Evolutionary conservation across 2,888 invertebrate species (phyloP), one percentile per base, ranked within the genome.

Genomic region (Napeogenes inachia): DNA sequence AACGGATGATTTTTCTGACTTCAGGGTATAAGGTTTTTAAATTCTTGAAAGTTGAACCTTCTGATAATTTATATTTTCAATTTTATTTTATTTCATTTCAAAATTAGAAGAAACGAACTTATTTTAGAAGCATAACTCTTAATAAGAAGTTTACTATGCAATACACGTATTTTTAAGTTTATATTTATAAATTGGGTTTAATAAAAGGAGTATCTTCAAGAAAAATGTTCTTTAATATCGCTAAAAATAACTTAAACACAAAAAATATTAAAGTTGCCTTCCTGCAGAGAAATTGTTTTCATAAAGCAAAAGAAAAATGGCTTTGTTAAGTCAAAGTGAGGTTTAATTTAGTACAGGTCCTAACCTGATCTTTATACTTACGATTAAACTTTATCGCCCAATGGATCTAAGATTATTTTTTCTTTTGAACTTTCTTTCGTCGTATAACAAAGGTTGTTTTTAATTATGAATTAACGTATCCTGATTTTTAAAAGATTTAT

Each of bases 231-330:
- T 21, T n/a, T 2, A 47, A 5, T 47, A 47, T 47, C 13, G 4
- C 50, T 30, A 50, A 8, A 50, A 50, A 10, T 10, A 10, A 50
- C 50, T 12, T 64, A 64, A 62, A 64, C 53, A 53, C 45, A 50
- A 61, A 57, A 61, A 59, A 59, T 81, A 78, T 80, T 79, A 80
- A 78, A 78, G 76, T 72, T 74, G 73, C 76, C 75, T 76, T 77
- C 72, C 69, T 66, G 65, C 71, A 54, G 63, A 75, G 78, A 79
- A 75, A 82, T 76, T 75, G 76, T 77, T 64, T 64, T 79, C 75
- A 72, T 75, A 78, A 67, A 62, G 60, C 77, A 74, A 74, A 77
- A 75, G 69, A 70, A 71, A 73, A 70, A 65, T 68, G 66, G 66
- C 67, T 71, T 77, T 73, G 76, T 74, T 77, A 73, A 73, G 73